These are phyloP conservation scores for Adineta ricciae DNA, from an alignment of 2,888 invertebrate genomes.

Conservation along the genomic window DNA sequence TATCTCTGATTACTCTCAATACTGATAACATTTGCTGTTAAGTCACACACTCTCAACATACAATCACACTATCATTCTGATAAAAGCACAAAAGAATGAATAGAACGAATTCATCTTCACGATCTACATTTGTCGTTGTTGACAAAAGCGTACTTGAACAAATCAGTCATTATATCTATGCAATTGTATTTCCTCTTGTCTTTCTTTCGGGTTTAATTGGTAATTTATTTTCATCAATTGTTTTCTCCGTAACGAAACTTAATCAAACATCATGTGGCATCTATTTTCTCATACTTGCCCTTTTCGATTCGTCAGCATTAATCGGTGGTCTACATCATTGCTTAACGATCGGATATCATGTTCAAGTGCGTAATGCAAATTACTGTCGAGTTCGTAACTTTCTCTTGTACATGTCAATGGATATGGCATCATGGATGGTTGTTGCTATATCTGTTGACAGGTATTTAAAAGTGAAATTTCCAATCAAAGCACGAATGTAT, in stretches of 20 bases:
- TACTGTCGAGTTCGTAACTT: background rate
- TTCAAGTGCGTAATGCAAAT: background rate
- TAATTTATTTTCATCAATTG: background rate
- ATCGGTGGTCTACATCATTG: slow-evolving; percentile 6
- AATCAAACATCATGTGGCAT: background rate
- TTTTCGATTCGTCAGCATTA: background rate
- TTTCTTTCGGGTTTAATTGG: background rate
- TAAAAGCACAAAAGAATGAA: too few relatives aligned
- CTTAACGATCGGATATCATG: background rate
- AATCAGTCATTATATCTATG: background rate
- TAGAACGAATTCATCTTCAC: too few relatives aligned
- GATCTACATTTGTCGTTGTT: background rate
- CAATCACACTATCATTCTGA: too few relatives aligned
- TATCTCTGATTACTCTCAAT: too few relatives aligned
- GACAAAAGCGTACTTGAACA: background rate
- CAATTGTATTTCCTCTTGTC: background rate
- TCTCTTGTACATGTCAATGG: background rate
- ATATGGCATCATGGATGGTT: slow-evolving; percentile 12
- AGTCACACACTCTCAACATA: too few relatives aligned
- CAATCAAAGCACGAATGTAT: background rate
- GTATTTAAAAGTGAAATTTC: background rate
- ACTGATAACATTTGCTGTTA: too few relatives aligned
- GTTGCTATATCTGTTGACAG: background rate
- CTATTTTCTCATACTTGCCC: background rate
- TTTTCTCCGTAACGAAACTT: background rate